Percentiles rank a stretch among this genome's conserved stretches.
These are phyloP conservation scores for Epistrophe grossulariae DNA, from an alignment of 2,888 invertebrate genomes.

Conservation along the genomic window DNA sequence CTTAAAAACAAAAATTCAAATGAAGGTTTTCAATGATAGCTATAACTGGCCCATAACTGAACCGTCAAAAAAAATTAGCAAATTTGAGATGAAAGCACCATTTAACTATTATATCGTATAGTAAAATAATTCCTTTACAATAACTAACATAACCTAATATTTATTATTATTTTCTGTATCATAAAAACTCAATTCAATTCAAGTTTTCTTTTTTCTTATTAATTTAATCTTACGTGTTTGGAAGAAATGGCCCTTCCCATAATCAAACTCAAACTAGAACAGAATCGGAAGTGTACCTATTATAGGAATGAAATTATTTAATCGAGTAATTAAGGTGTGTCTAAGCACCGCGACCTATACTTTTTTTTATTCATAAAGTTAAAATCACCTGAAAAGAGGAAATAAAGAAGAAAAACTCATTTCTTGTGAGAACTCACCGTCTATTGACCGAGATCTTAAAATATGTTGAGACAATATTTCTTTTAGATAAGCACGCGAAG, in stretches of 20 bases:
- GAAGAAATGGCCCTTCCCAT: background rate
- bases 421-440: slow-evolving; percentile 21
- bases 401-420: slow-evolving; percentile 27
- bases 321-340: slow-evolving; percentile 9
- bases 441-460: slow-evolving; percentile 42
- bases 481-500: slow-evolving; percentile 35
- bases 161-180: too few relatives aligned
- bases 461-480: slow-evolving; percentile 4
- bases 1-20: too few relatives aligned
- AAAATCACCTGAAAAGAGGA: slow-evolving; percentile 11
- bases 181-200: too few relatives aligned
- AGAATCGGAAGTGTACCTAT: background rate
- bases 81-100: too few relatives aligned
- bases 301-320: background rate
- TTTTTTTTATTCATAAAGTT: background rate
- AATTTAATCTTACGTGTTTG: too few relatives aligned
- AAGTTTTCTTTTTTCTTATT: too few relatives aligned
- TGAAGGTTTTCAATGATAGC: too few relatives aligned
- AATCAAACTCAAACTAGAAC: background rate
- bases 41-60: too few relatives aligned
- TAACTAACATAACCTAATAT: too few relatives aligned
- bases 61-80: too few relatives aligned
- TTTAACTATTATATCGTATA: too few relatives aligned
- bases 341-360: background rate
- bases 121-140: too few relatives aligned